Evolutionary conservation across 2,888 invertebrate species (phyloP), one percentile per base, ranked within the genome.

Genomic region (Aproaerema taeniolella): DNA sequence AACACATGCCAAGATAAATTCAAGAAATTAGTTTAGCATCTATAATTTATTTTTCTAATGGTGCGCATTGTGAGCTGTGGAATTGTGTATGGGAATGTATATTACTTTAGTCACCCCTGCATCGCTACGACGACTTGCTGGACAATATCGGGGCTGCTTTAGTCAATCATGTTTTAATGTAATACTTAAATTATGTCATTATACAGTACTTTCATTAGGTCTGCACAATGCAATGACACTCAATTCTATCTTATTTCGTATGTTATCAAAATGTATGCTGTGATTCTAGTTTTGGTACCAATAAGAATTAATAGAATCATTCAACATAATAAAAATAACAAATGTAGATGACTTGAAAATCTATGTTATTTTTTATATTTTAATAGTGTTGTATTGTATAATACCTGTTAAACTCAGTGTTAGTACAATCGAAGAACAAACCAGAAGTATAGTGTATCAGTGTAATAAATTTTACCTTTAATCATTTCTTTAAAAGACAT

Each of bases 41-140:
- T 78, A 80, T 86, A 85, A 85, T 83, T 86, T 85, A 85, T 86
- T 86, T 83, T 85, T 83, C 66, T 83, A 85, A 83, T 82, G 85
- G 86, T 85, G 86, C 83, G 79, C 81, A 73, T 74, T 75, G 77
- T 81, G 80, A 82, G 78, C 80, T 83, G 83, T 81, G 82, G 82
- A 79, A 80, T 76, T 83, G 81, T 83, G 76, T 76, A 76, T 73
- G 77, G 76, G 71, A 74, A 62, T 63, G 64, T 65, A 63, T 72
- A 73, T 72, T 75, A 71, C 62, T 71, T 76, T 75, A 53, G 63
- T 67, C 63, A 70, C 74, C 73, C 76, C 66, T 63, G 61, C 70
- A 20, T 20, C 20, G 63, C 72, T 67, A 72, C 67, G 56, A 57
- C 49, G 55, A 61, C 67, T 70, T 65, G 77, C 73, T 74, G 80